phyloP scores from a whole-genome alignment of 2,797 vertebrate species.

The Anguilla pacifica region DNA sequence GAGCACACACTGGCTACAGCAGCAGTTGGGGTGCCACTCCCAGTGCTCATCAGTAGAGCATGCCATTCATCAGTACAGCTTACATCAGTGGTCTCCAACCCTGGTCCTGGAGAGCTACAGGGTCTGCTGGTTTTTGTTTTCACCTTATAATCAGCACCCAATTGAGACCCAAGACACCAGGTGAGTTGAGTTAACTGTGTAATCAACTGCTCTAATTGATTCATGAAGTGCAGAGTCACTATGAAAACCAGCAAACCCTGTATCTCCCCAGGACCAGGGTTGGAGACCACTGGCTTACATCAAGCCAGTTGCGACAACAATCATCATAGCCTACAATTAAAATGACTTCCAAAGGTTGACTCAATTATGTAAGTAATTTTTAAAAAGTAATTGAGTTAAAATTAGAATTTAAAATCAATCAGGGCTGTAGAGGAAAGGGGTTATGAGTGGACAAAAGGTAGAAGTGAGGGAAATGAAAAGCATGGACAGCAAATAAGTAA shows the following conservation, averaged over 20 bases:
- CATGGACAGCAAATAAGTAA: background rate
- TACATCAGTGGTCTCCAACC: no score
- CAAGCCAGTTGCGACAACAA: background rate
- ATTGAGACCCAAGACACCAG: no score
- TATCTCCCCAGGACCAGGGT: no score
- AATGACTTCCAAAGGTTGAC: background rate
- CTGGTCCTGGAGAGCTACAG: no score
- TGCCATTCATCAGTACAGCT: background rate
- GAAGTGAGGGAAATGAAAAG: background rate
- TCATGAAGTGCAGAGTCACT: no score
- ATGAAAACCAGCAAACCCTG: no score
- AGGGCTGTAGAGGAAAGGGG: background rate
- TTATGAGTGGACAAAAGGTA: background rate
- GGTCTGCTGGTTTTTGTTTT: no score
- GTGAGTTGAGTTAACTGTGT: no score
- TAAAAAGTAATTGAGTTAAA: background rate
- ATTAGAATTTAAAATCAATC: conserved; percentile 1
- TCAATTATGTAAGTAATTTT: conserved; percentile 7
- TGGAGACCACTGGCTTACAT: background rate
- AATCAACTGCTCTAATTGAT: no score
- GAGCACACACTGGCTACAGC: background rate
- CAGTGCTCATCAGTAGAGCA: background rate
- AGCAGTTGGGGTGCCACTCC: background rate
- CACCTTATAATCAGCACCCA: no score
- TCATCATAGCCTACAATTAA: background rate